Evolutionary conservation across 1,140 invertebrate genomes (phyloP), one percentile per base, ranked within the genome.

Genomic region (Drosophila carrolli): DNA sequence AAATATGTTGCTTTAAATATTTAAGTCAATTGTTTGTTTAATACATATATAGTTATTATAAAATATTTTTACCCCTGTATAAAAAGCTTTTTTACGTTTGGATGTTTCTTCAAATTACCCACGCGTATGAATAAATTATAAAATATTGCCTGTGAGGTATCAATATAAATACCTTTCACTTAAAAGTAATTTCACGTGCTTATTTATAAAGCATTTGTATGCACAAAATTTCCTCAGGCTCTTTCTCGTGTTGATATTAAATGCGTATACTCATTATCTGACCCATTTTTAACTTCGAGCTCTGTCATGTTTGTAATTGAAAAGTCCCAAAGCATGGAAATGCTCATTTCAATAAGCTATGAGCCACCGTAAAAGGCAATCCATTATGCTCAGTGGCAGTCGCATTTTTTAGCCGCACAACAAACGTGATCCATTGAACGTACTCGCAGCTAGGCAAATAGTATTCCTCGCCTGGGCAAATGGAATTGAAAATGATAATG

Each of bases 401-500:
- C 54, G 40, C 41, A 59, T 37, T 43, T 66, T 44, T 10, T 41
- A 13, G 46, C 9, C 48, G 23, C 14, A 43, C 37, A 58, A 75
- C 48, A 66, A 75, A 75, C 61, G 73, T 58, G 47, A 63, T 55
- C 50, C 38, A 62, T 62, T 41, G 51, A 71, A 73, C 41, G 58
- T 40, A 38, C 13, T 40, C 43, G 40, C 44, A 66, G 73, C 62
- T 59, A 75, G 29, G n/a, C 32, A 48, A 75, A 76, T 40, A 76
- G 35, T 35, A 6, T 37, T 51, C 35, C 27, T 13, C 46, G 59
- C 37, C 41, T 40, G 59, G 47, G 46, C 43, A 75, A 75, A 74
- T 53, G 70, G 51, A 57, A 65, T 56, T 41, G 48, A 38, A 65
- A 75, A 75, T 75, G 50, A 50, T 57, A 75, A 75, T 75, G 73